Evolutionary conservation across 2,888 invertebrate genomes (phyloP).

Genomic region (Rugalucina vietnamica): DNA sequence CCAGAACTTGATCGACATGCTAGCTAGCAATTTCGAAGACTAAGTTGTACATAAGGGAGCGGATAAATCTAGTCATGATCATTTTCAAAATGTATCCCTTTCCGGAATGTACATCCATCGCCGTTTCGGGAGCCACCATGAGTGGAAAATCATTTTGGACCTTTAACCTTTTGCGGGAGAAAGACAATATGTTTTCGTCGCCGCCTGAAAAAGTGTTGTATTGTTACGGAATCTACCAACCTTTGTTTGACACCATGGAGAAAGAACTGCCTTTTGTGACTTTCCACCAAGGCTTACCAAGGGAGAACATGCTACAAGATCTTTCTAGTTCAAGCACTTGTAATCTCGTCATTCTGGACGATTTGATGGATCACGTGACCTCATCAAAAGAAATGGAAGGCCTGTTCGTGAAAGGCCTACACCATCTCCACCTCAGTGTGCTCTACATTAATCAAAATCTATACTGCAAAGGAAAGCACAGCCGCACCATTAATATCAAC

Average conservation of each 20-base stretch:
- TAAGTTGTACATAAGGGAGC: no score
- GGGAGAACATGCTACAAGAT: constrained; percentile 16
- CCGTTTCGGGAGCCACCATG: constrained; percentile 46
- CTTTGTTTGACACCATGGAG: constrained; percentile 49
- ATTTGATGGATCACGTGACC: constrained; percentile 46
- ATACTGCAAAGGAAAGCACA: constrained; percentile 20
- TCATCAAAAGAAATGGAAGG: constrained; percentile 51
- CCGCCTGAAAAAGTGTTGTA: constrained; percentile 55
- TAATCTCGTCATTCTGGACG: constrained; percentile 47
- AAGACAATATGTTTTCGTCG: constrained; percentile 42
- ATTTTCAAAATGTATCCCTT: constrained; percentile 38
- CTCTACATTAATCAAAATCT: constrained; percentile 43
- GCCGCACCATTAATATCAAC: constrained; percentile 26
- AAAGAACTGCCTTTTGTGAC: constrained; percentile 39
- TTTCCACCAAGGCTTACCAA: constrained; percentile 50
- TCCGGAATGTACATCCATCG: constrained; percentile 45
- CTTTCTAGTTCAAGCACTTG: constrained; percentile 18
- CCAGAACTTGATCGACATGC: constrained; percentile 34
- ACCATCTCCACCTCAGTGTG: constrained; percentile 42
- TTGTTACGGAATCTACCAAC: constrained; percentile 60
- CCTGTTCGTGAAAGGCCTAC: constrained; percentile 51
- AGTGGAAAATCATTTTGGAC: constrained; percentile 38
- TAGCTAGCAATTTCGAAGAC: no score
- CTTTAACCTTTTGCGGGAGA: constrained; percentile 29
- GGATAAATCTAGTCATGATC: background rate